A percentile compares a stretch with the other conserved stretches of the same genome.
Conservation (phyloP, 2,797 vertebrate species). For the Malurus splendens region DNA sequence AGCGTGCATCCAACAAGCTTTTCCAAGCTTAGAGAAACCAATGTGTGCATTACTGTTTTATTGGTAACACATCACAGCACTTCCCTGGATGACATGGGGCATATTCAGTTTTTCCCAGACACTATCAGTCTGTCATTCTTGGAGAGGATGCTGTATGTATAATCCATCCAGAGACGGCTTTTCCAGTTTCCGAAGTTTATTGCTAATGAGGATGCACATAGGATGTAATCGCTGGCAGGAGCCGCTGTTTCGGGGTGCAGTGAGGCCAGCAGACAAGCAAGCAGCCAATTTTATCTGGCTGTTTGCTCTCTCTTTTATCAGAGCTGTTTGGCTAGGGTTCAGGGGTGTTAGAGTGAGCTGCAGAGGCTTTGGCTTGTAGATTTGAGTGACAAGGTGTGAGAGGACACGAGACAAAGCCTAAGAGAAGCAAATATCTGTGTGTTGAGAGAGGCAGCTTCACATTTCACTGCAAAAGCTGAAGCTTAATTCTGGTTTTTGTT, state of each 20-base stretch:
- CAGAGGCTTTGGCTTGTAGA: conserved; percentile 38
- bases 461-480: conserved; percentile 8
- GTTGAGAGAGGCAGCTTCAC: background rate
- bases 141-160: conserved; percentile 40
- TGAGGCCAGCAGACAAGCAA: conserved; percentile 54
- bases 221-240: conserved; percentile 62
- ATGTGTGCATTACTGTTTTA: background rate
- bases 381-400: conserved; percentile 52
- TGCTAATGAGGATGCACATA: conserved; percentile 65
- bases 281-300: conserved; percentile 65
- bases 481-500: background rate
- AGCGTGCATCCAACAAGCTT: background rate
- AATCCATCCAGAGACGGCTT: conserved; percentile 44
- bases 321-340: conserved; percentile 58
- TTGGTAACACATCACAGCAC: background rate
- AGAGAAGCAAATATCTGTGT: background rate
- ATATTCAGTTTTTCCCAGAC: conserved; percentile 22
- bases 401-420: conserved; percentile 21
- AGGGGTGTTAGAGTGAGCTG: conserved; percentile 51
- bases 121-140: conserved; percentile 29
- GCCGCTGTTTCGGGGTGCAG: conserved; percentile 26
- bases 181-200: conserved; percentile 56
- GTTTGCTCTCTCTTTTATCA: conserved; percentile 58
- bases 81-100: background rate
- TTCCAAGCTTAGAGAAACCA: background rate